A percentile compares a stretch with the other conserved stretches of the same genome.
Evolutionary conservation across 1,140 invertebrate species (phyloP).

Genomic region (Ips typographus): DNA sequence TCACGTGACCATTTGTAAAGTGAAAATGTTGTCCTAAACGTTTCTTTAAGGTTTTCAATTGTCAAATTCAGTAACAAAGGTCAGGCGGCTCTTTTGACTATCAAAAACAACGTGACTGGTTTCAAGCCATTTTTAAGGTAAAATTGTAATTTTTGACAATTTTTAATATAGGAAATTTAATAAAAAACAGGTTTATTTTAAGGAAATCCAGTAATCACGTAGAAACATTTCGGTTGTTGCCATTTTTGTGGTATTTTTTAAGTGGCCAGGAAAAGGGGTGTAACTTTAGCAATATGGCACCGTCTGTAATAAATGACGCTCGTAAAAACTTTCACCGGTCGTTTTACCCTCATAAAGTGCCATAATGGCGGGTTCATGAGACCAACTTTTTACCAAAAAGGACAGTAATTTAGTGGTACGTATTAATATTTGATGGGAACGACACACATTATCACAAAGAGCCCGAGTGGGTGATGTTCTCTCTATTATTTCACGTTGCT

Average conservation of each 20-base stretch:
- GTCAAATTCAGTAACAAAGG: too few relatives aligned
- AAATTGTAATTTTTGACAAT: too few relatives aligned
- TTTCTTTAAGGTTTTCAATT: too few relatives aligned
- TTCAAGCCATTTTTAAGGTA: too few relatives aligned
- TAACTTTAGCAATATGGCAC: constrained; percentile 30
- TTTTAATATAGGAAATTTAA: too few relatives aligned
- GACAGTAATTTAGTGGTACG: constrained; percentile 22
- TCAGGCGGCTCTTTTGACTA: too few relatives aligned
- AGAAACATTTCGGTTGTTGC: constrained; percentile 14
- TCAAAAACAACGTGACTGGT: too few relatives aligned
- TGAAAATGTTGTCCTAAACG: too few relatives aligned
- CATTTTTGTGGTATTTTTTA: constrained; percentile 22
- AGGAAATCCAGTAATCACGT: background rate
- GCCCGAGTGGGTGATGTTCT: background rate
- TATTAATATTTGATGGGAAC: constrained; percentile 31
- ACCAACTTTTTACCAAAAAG: constrained; percentile 25
- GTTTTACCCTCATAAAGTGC: constrained; percentile 35
- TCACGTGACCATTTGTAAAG: too few relatives aligned
- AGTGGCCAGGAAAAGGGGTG: background rate
- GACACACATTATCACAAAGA: background rate
- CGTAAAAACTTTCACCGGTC: constrained; percentile 33
- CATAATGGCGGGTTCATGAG: constrained; percentile 34
- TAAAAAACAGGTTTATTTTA: too few relatives aligned
- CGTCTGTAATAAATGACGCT: constrained; percentile 26
- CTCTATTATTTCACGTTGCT: background rate